Evolutionary conservation across 2,113 vertebrate genomes (phyloP).

Genomic region (Cisticola juncidis): DNA sequence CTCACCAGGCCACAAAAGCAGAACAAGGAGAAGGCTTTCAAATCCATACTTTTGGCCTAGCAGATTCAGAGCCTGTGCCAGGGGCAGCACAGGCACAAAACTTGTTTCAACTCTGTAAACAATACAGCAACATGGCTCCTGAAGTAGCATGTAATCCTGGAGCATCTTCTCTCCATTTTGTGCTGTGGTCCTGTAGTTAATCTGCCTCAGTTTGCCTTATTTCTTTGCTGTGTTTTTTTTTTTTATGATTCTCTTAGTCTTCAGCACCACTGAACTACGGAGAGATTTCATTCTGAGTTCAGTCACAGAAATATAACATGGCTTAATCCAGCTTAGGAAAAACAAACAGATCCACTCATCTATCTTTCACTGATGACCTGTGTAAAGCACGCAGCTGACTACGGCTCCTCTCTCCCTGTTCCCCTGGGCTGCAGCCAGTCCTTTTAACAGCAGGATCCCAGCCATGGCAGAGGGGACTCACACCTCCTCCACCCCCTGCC

Average conservation of each 20-base stretch:
- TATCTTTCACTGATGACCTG: neutral
- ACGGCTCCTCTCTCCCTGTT: neutral
- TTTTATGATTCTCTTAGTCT: neutral
- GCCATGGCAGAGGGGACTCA: neutral
- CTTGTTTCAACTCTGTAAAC: neutral
- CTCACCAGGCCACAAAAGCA: neutral
- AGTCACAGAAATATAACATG: neutral
- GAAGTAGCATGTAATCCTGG: neutral
- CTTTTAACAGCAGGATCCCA: neutral
- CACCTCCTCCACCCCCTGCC: neutral
- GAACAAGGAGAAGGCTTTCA: neutral
- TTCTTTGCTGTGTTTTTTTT: neutral
- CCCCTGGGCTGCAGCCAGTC: neutral
- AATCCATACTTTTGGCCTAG: neutral
- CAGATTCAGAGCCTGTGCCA: neutral
- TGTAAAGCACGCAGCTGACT: neutral
- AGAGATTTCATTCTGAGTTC: neutral
- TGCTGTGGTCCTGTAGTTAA: neutral
- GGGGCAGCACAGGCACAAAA: neutral
- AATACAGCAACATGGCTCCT: neutral
- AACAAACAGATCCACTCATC: constrained; percentile 34
- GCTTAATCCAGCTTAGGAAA: constrained; percentile 30
- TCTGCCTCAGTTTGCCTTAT: neutral
- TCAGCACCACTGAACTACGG: neutral
- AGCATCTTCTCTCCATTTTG: neutral